Conservation (phyloP, 2,113 vertebrate genomes). For the Trichechus manatus region DNA sequence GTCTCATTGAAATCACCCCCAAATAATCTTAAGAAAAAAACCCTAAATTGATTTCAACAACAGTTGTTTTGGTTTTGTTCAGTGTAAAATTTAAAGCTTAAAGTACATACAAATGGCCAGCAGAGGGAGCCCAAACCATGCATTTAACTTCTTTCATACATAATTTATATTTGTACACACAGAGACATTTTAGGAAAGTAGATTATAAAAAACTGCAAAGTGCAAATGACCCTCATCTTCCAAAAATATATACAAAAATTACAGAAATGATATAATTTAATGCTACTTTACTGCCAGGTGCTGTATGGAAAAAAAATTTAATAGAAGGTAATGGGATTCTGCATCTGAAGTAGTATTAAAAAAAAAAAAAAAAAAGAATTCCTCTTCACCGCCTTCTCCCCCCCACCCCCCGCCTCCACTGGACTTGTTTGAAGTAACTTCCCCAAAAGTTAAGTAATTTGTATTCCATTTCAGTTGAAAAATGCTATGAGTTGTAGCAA, state of each 20-base stretch:
- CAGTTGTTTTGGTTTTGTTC: not conserved
- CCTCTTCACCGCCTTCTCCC: not conserved
- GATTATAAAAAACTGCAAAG: slow-evolving; percentile 37
- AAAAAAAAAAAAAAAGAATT: not conserved
- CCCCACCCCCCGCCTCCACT: no score
- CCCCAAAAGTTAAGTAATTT: not conserved
- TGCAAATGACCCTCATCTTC: not conserved
- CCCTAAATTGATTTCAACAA: not conserved
- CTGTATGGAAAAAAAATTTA: not conserved
- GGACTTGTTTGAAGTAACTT: not conserved
- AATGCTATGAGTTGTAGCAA: not conserved
- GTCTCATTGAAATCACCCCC: not conserved
- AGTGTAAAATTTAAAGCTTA: not conserved
- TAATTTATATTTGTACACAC: no score
- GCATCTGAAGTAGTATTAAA: not conserved
- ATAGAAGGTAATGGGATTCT: not conserved
- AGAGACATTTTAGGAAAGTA: not conserved
- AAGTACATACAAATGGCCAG: slow-evolving; percentile 49
- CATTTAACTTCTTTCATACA: not conserved
- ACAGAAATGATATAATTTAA: not conserved
- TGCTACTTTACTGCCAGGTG: not conserved
- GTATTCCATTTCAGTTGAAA: not conserved
- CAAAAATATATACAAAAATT: slow-evolving; percentile 4
- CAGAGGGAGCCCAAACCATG: slow-evolving; percentile 68
- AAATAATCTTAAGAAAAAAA: not conserved